Base-by-base conservation (phyloP, 2,888 invertebrate genomes). In the Hirtodrosophila confusa region DNA sequence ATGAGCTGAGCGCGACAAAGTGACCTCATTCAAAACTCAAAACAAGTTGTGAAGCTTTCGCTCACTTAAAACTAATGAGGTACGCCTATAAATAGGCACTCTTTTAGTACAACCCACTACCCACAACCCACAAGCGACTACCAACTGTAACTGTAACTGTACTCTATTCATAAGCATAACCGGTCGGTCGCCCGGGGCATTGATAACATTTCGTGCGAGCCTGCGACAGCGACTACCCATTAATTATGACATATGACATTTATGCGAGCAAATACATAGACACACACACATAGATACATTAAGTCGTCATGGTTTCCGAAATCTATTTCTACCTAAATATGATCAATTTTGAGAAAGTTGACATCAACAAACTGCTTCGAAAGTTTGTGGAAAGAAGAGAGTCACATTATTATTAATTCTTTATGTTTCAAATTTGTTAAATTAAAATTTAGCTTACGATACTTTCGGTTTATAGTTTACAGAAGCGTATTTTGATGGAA, bases 41-140 rank as follows among this genome's bases (percentile, higher is more conserved):
- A 86, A 86, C 84, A 86, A 86, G 82, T 86, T 80, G 86, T 78
- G 75, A 83, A 86, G 82, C 83, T 86, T 78, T 82, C 80, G 80
- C 80, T 82, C 82, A 82, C 82, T 82, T 82, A 83, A 82, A 82
- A 87, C 87, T 84, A 84, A 84, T 84, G 84, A 84, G 84, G 77
- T 73, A 71, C 78, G 77, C 75, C 66, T 85, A 87, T 79, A 84
- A 86, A 84, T 84, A 84, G 87, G 62, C 66, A 51, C 47, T 43
- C 63, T 33, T 35, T 23, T 17, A 41, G 33, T 36, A 39, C 44
- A 36, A 44, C 37, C 53, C 70, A 69, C 50, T 60, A 24, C 17
- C 17, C 17, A 17, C 17, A 1, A 17, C 37, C 53, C 70, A 69
- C 50, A 56, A 24, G 11, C 64, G 47, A 2, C 56, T 35, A 53